A percentile compares a stretch with the other conserved stretches of the same genome.
Conservation (phyloP, 1,140 invertebrate species). For the Anastatus disparis region DNA sequence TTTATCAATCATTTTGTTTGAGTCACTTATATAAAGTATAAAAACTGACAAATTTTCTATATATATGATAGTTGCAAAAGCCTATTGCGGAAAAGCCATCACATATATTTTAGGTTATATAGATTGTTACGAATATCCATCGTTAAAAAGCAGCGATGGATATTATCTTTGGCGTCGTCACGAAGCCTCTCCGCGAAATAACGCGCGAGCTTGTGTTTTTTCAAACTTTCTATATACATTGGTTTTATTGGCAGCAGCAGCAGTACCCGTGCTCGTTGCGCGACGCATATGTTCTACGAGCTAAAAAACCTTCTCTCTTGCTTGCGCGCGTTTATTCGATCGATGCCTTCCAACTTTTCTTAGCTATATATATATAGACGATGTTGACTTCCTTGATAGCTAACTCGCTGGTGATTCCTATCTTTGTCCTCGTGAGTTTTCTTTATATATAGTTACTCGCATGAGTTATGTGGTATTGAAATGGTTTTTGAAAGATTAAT, state of each 20-base stretch:
- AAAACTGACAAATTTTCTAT: constrained; percentile 54
- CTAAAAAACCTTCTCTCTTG: too few species aligned
- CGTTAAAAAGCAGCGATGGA: constrained; percentile 48
- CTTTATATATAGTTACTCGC: too few species aligned
- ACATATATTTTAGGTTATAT: constrained; percentile 14
- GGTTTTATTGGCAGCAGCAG: constrained; percentile 38
- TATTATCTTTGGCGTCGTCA: constrained; percentile 50
- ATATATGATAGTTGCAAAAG: neutral
- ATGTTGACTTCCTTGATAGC: neutral
- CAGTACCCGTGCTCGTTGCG: too few species aligned
- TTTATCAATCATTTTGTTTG: too few species aligned
- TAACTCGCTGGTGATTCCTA: too few species aligned
- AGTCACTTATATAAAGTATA: too few species aligned
- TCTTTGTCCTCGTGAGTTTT: constrained; percentile 33
- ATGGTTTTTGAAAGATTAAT: constrained; percentile 35
- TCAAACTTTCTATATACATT: too few species aligned
- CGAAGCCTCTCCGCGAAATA: constrained; percentile 24
- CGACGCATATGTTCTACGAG: constrained; percentile 32
- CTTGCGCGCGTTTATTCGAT: constrained; percentile 32
- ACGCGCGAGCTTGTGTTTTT: too few species aligned
- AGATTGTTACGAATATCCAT: constrained; percentile 32
- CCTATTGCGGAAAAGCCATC: constrained; percentile 40
- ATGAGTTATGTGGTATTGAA: neutral
- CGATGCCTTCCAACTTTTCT: neutral
- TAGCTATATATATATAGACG: too few species aligned